A percentile compares a stretch with the other conserved stretches of the same genome.
These are phyloP conservation scores for Synergus japonicus DNA, from an alignment of 2,888 invertebrate species.

Conservation along the genomic window DNA sequence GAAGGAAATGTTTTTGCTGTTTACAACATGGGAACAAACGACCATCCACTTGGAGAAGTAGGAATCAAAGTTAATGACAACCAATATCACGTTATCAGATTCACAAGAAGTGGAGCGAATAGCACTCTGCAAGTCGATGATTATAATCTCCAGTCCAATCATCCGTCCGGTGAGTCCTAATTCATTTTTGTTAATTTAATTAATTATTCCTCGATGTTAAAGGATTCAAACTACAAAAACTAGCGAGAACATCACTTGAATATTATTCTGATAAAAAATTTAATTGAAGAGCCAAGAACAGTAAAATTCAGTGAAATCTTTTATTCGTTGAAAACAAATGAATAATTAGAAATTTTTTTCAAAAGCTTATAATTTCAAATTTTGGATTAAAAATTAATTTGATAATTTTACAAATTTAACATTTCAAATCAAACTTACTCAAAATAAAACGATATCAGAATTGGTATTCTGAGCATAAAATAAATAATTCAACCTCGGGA, in stretches of 20 bases:
- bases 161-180: constrained; percentile 86
- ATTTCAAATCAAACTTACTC: too few species aligned
- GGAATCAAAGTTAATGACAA: constrained; percentile 96
- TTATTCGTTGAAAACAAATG: too few species aligned
- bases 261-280: too few species aligned
- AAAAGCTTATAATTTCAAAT: too few species aligned
- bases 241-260: not conserved
- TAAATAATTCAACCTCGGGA: not conserved
- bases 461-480: not conserved
- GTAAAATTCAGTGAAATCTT: too few species aligned
- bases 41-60: constrained; percentile 93
- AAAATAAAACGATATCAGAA: too few species aligned
- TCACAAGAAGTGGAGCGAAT: constrained; percentile 92
- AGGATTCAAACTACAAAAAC: not conserved
- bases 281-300: too few species aligned
- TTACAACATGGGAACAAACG: constrained; percentile 95
- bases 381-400: too few species aligned
- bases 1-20: constrained; percentile 95
- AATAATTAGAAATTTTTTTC: too few species aligned
- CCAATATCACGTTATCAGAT: constrained; percentile 94
- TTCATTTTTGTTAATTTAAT: constrained; percentile 19
- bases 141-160: constrained; percentile 89
- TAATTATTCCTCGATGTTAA: not conserved
- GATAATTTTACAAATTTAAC: too few species aligned
- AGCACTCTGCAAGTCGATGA: constrained; percentile 95